These are phyloP conservation scores for Atethmia centrago DNA, from an alignment of 2,888 invertebrate genomes.

Conservation along the genomic window DNA sequence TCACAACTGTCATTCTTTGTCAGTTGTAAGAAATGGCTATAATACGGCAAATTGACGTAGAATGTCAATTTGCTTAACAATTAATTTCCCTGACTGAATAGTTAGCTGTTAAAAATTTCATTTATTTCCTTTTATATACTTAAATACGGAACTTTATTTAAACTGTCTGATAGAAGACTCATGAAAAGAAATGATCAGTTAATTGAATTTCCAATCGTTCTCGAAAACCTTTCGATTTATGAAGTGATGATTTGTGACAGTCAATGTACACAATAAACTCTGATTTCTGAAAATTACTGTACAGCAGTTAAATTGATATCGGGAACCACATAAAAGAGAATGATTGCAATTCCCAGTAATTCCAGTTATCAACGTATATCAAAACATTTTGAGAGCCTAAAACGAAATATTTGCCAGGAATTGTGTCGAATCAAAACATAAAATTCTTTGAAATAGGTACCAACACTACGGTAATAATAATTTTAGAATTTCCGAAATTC, in stretches of 20 bases:
- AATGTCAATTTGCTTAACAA: neutral
- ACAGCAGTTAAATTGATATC: neutral
- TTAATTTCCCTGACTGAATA: neutral
- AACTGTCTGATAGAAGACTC: neutral
- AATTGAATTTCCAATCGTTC: neutral
- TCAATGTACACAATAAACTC: neutral
- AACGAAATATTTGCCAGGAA: neutral
- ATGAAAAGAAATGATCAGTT: neutral
- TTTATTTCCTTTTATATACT: neutral
- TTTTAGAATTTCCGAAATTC: neutral
- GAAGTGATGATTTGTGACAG: neutral
- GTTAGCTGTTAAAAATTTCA: neutral
- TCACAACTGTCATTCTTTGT: neutral
- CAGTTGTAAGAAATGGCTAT: neutral
- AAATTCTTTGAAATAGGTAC: neutral
- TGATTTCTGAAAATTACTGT: neutral
- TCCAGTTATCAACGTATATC: neutral
- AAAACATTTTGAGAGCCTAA: neutral
- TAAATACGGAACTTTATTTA: neutral
- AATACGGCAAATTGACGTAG: neutral
- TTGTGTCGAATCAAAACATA: too few species aligned
- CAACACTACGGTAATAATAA: too few species aligned
- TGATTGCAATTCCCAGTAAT: neutral
- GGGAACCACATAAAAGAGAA: neutral
- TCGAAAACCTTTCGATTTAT: neutral